A percentile compares a stretch with the other conserved stretches of the same genome.
Evolutionary conservation across 2,888 invertebrate species (phyloP).

Genomic region (Acanthoscelides obtectus): DNA sequence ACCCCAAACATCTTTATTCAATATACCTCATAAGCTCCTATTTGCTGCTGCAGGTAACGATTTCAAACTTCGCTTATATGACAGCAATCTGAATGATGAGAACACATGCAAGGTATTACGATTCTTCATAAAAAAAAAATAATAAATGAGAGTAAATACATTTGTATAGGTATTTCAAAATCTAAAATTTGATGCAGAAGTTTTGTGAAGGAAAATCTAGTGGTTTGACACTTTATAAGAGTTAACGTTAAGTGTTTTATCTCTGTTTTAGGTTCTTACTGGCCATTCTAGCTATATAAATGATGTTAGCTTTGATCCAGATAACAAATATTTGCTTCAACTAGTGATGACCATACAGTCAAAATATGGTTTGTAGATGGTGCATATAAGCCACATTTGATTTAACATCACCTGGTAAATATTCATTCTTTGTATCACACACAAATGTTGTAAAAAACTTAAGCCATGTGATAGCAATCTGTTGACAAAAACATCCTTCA

Average conservation of each 20-base stretch:
- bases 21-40: slow-evolving; percentile 54
- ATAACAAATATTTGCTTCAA: slow-evolving; percentile 67
- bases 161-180: too few relatives aligned
- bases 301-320: slow-evolving; percentile 63
- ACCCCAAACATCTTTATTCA: slow-evolving; percentile 57
- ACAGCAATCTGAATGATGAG: slow-evolving; percentile 52
- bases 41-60: slow-evolving; percentile 54
- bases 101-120: slow-evolving; percentile 51
- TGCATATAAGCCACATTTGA: slow-evolving; percentile 54
- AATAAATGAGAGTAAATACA: too few relatives aligned
- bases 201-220: too few relatives aligned
- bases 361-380: slow-evolving; percentile 60
- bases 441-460: too few relatives aligned
- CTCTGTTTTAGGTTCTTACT: slow-evolving; percentile 47
- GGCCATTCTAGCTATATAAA: slow-evolving; percentile 69
- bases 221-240: too few relatives aligned
- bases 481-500: too few relatives aligned
- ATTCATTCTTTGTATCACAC: too few relatives aligned
- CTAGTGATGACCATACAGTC: slow-evolving; percentile 72
- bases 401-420: slow-evolving; percentile 58
- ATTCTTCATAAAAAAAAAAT: too few relatives aligned
- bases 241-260: not conserved
- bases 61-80: slow-evolving; percentile 53
- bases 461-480: too few relatives aligned
- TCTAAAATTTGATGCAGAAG: too few relatives aligned